Base-by-base conservation (phyloP, 2,888 invertebrate genomes). In the Chelonus formosanus region DNA sequence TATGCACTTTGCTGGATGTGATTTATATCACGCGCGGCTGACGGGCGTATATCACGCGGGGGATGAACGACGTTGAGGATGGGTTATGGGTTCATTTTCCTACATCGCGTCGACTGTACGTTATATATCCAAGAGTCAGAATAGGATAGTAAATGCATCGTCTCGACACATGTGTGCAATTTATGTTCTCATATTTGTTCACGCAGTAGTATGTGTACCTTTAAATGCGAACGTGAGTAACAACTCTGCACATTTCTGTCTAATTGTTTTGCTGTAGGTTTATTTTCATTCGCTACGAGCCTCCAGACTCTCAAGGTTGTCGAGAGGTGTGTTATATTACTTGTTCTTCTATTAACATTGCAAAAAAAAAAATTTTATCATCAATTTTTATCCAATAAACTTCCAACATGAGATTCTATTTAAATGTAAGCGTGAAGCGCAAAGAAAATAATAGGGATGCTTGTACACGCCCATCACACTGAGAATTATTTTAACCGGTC, bases 21-120 rank as follows among this genome's bases (percentile, higher is more conserved):
- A 79, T 80, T 80, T 80, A 79, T 76, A 71, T 67, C 67, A 70
- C 71, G 71, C 68, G 73, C 72, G 76, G 75, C 71, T 77, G 78
- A 78, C 79, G 72, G 74, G 71, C 74, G 71, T 75, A 76, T 74
- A 77, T 77, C 76, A 75, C 73, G 57, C 71, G 54, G 43, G 45
- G 59, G 53, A 48, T 45, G 20, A 32, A 45, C 59, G 65, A 52
- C 55, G 71, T 74, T 70, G 72, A 71, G 73, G 74, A 75, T 74
- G 75, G 75, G 74, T 72, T 77, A 73, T 69, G 73, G 75, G 73
- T 76, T 76, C 78, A 78, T 79, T 79, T 78, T 74, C 74, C 73
- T 68, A 71, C 73, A 73, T 74, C 71, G 70, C 70, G 73, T 75
- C 69, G 74, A 72, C 40, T 35, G 48, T 10, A 56, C 52, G 35